Evolutionary conservation across 2,888 invertebrate species (phyloP), one percentile per base, ranked within the genome.

Genomic region (Dusona sp.): DNA sequence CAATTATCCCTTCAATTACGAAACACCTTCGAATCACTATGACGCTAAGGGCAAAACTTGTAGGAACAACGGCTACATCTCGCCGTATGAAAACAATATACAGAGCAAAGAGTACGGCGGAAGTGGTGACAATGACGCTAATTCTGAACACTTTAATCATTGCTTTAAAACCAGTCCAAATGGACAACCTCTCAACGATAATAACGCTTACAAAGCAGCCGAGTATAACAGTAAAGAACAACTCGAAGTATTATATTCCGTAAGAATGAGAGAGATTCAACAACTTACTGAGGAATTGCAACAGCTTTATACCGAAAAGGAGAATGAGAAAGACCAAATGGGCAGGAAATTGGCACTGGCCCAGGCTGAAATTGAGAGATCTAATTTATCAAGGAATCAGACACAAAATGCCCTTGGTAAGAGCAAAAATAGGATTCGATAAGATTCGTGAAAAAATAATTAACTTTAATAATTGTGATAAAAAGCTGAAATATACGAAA

Each of bases 391-490:
- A 0, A 93, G 95, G 85, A 95, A 95, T 89, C 95, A 96, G 90
- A 95, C 96, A n/a, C 96, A 96, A 92, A 96, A 96, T 89, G 94
- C 96, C 88, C 95, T 97, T 87, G 96, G 96, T 96, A 94, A 90
- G 89, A 61, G 68, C n/a, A n/a, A n/a, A n/a, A n/a, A n/a, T n/a
- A n/a, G n/a, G n/a, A n/a, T n/a, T n/a, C n/a, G n/a, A n/a, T n/a
- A n/a, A n/a, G n/a, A n/a, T 72, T 16, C 0, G 64, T 25, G n/a
- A 33, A 13, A 54, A 42, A 36, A 13, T 29, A 51, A 54, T 72
- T 22, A 42, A 29, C 29, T 19, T 38, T 1, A 16, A 13, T 61
- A 29, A 29, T 61, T 29, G 13, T 33, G 9, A 38, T 9, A 38
- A 74, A 51, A 33, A 13, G 2, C 4, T 13, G 0, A 48, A 73